Conservation (phyloP, 2,888 invertebrate genomes). For the Eretmocerus hayati region DNA sequence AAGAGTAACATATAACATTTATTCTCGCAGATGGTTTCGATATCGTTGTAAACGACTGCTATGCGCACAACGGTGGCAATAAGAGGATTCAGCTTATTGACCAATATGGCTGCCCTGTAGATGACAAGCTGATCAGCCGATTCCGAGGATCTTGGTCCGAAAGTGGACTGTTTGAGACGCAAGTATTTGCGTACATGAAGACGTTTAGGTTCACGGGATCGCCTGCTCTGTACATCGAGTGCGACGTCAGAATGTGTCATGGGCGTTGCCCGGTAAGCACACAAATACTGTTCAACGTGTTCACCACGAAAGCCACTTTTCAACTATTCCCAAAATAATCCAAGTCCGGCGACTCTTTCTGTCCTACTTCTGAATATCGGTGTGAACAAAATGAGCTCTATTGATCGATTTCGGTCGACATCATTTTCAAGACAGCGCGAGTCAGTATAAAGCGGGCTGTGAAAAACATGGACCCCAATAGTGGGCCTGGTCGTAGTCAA, state of each 20-base stretch:
- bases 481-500: no score
- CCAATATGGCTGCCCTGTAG: conserved; percentile 87
- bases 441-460: no score
- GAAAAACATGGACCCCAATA: no score
- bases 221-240: conserved; percentile 88
- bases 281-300: background rate
- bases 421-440: no score
- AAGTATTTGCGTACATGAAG: conserved; percentile 92
- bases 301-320: no score
- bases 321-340: no score
- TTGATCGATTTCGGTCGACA: no score
- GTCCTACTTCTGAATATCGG: no score
- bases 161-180: conserved; percentile 83
- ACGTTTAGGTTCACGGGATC: conserved; percentile 90
- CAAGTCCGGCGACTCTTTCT: no score
- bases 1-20: no score
- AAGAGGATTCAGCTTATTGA: conserved; percentile 88
- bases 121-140: conserved; percentile 84
- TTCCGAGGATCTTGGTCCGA: conserved; percentile 93
- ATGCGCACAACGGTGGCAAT: conserved; percentile 87
- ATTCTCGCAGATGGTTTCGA: conserved; percentile 82
- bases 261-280: conserved; percentile 83
- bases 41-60: conserved; percentile 90
- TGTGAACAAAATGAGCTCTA: no score
- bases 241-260: conserved; percentile 92